phyloP scores from a whole-genome alignment of 2,113 vertebrate species.

The Rhinopomastus cyanomelas region DNA sequence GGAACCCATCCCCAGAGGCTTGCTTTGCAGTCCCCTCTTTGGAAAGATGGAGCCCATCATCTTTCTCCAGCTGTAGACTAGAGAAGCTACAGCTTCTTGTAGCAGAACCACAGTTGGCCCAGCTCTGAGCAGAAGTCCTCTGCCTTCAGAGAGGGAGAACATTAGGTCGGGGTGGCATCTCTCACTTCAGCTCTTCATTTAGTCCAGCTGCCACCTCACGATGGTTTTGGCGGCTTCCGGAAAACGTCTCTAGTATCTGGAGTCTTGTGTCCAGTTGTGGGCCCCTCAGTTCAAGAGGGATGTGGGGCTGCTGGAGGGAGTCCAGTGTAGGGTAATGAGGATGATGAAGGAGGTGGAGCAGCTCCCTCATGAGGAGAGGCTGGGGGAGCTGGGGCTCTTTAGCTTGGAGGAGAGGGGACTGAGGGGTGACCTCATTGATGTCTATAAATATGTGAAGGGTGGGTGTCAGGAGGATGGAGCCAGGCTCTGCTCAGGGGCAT shows the following conservation, averaged over 20 bases:
- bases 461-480: too few relatives aligned
- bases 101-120: background rate
- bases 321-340: too few relatives aligned
- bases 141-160: background rate
- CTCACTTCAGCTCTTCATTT: background rate
- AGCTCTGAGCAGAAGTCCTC: background rate
- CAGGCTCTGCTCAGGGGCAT: too few relatives aligned
- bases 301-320: too few relatives aligned
- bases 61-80: background rate
- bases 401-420: too few relatives aligned
- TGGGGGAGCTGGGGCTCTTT: too few relatives aligned
- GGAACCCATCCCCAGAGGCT: background rate
- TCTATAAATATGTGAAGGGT: too few relatives aligned
- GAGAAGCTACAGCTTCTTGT: background rate
- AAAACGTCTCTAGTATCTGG: accelerated
- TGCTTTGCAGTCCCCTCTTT: background rate
- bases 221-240: background rate
- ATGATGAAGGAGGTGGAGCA: too few relatives aligned
- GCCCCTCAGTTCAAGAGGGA: too few relatives aligned
- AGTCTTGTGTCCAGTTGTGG: too few relatives aligned
- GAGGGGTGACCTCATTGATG: too few relatives aligned
- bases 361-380: too few relatives aligned
- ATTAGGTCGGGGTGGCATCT: background rate
- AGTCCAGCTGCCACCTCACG: background rate
- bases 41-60: background rate